Percentiles rank a stretch among this genome's conserved stretches.
Evolutionary conservation across 1,140 invertebrate species (phyloP).

Genomic region (Melipona quadrifasciata): DNA sequence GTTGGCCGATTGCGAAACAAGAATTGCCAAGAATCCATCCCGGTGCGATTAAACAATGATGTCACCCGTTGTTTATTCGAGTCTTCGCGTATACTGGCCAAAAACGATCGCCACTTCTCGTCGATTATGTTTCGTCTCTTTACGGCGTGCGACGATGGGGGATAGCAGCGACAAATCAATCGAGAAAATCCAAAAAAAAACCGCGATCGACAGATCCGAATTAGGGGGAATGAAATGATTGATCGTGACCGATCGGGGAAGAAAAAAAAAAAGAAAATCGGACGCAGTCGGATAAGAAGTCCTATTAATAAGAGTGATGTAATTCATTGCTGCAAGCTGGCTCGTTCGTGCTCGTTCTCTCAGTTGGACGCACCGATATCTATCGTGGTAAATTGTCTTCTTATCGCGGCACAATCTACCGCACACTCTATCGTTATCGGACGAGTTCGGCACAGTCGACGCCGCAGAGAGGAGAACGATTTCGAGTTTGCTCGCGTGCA

Average conservation of each 20-base stretch:
- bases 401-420: conserved; percentile 9
- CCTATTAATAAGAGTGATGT: conserved; percentile 62
- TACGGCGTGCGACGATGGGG: neutral
- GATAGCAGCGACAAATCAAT: neutral
- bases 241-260: neutral
- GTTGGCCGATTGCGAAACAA: conserved; percentile 20
- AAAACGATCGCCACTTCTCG: neutral
- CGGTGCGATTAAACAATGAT: conserved; percentile 25
- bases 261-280: no score
- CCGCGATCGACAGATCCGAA: neutral
- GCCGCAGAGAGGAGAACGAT: neutral
- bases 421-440: no score
- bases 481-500: neutral
- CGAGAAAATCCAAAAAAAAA: no score
- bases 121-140: no score
- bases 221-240: no score
- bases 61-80: neutral
- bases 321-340: neutral
- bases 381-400: neutral
- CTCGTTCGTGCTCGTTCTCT: neutral
- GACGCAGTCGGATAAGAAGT: conserved; percentile 21
- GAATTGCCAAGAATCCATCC: conserved; percentile 8
- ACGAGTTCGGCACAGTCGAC: neutral
- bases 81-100: neutral
- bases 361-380: conserved; percentile 5